These are phyloP conservation scores for Porites rus DNA, from an alignment of 92 coral and sea anemone species.

Conservation along the genomic window DNA sequence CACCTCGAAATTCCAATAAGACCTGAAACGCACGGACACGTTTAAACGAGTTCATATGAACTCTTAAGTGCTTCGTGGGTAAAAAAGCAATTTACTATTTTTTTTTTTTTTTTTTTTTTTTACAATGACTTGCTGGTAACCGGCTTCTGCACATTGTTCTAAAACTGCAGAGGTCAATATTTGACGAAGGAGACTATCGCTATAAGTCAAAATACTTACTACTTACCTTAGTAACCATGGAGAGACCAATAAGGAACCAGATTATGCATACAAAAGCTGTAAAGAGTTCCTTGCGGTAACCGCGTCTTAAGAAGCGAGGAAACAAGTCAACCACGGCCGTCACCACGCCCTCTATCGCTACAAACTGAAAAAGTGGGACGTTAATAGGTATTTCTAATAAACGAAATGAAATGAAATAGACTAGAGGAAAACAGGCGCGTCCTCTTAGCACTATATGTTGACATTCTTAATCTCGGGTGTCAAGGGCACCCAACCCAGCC, in stretches of 20 bases:
- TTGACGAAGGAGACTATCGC: no score
- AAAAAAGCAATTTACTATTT: no score
- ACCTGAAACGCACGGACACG: no score
- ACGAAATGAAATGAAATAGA: neutral
- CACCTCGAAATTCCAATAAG: no score
- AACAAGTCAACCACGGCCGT: constrained; percentile 43
- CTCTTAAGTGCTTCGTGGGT: no score
- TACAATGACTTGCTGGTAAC: no score
- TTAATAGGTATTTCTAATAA: neutral
- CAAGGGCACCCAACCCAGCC: no score
- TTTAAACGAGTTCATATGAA: no score
- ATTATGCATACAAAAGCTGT: constrained; percentile 26
- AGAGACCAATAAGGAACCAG: constrained; percentile 48
- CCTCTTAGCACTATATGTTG: neutral
- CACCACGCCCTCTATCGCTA: constrained; percentile 53
- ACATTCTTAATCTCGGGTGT: no score
- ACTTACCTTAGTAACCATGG: constrained; percentile 46
- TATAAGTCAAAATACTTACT: neutral
- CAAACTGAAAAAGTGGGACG: constrained; percentile 21
- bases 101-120: no score
- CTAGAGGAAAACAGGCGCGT: neutral
- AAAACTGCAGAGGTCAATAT: no score
- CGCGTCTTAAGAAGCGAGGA: constrained; percentile 32
- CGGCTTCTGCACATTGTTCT: no score
- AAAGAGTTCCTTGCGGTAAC: constrained; percentile 57